Evolutionary conservation across 2,888 invertebrate genomes (phyloP).

Genomic region (Seladonia tumulorum): DNA sequence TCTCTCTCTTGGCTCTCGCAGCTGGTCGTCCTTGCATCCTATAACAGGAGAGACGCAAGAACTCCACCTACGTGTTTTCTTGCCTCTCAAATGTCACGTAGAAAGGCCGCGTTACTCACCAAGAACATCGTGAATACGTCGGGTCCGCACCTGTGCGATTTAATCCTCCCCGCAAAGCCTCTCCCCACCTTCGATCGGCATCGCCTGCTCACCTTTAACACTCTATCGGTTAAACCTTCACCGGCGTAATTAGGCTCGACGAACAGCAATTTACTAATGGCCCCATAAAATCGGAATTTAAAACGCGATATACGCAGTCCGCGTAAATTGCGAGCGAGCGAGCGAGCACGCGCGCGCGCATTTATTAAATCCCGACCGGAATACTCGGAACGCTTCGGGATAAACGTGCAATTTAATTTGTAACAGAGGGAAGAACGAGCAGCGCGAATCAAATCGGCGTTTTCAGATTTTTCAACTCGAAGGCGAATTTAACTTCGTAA

Average conservation of each 20-base stretch:
- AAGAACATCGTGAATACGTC: constrained; percentile 57
- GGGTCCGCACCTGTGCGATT: constrained; percentile 62
- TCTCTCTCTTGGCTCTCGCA: constrained; percentile 10
- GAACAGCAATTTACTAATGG: constrained; percentile 43
- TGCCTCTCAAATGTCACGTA: constrained; percentile 73
- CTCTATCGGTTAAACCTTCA: constrained; percentile 20
- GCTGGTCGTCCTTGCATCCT: constrained; percentile 71
- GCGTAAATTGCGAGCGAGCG: constrained; percentile 15
- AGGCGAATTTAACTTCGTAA: no score
- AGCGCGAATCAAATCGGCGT: no score
- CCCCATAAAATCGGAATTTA: constrained; percentile 9
- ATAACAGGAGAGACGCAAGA: constrained; percentile 67
- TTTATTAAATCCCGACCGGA: constrained; percentile 8
- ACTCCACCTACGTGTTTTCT: constrained; percentile 72
- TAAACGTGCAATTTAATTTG: background rate
- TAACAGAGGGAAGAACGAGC: background rate
- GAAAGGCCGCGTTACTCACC: constrained; percentile 72
- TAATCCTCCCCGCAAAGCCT: constrained; percentile 23
- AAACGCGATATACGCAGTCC: background rate
- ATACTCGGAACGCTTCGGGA: background rate
- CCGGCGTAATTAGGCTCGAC: constrained; percentile 35
- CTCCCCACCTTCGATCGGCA: background rate
- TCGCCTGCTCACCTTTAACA: constrained; percentile 37
- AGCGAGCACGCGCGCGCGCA: background rate
- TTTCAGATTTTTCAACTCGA: no score